Base-by-base conservation (phyloP, 2,888 invertebrate species). In the Bellardia bayeri region DNA sequence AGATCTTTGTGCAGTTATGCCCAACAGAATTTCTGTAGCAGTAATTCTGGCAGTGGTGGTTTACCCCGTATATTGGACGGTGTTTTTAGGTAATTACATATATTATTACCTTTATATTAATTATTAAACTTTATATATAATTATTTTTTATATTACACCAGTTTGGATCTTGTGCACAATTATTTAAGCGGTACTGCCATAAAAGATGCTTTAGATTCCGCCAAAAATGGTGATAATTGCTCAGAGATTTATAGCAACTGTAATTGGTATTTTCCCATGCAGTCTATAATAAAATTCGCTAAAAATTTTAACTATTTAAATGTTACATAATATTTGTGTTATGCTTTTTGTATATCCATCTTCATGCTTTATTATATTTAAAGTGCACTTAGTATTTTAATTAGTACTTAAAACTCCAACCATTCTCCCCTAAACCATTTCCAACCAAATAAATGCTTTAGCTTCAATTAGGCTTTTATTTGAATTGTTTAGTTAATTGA, bases 1-100 rank as follows among this genome's bases (percentile, higher is more conserved):
- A 94, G 95, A 79, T 94, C 94, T 5, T 94, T 95, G 45, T 96
- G 96, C 88, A 93, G 94, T 88, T 93, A 94, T 78, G 93, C 95
- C 14, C 93, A 94, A 79, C 93, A 91, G 0, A 93, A 94, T 13
- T 91, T 94, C 1, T 90, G 89, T 23, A 71, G 49, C 7, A 1
- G 3, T n/a, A 37, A 33, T 8, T n/a, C 85, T 9, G 94, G 94
- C 9, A 89, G 90, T n/a, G 94, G 93, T 0, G 94, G 94, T 79
- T 90, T 91, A 2, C 94, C 94, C 85, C 94, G 94, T 90, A 94
- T 95, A 40, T 90, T 95, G 4, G 94, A 95, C 90, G 94, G 94
- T 0, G 56, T 95, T 23, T 91, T 94, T 40, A 94, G 94, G 91
- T 95, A 91, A 85, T 37, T 90, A 0, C 4, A 3, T 90, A 0